A percentile compares a stretch with the other conserved stretches of the same genome.
Conservation (phyloP, 2,888 invertebrate species). For the Agrotis puta region DNA sequence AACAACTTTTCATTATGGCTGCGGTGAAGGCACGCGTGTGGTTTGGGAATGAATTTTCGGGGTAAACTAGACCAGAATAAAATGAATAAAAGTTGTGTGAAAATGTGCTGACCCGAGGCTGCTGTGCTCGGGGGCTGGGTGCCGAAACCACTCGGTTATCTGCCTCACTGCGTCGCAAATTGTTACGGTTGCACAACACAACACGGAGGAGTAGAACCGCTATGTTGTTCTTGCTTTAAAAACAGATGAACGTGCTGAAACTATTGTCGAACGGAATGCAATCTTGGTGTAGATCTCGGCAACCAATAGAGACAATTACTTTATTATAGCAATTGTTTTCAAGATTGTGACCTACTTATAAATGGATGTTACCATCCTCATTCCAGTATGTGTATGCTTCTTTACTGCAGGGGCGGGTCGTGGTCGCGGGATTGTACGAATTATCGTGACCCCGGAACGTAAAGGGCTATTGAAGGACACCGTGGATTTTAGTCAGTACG, state of each 20-base stretch:
- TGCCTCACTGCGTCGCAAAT: constrained; percentile 56
- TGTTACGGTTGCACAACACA: constrained; percentile 42
- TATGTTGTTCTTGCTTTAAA: not conserved
- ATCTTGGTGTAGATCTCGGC: constrained; percentile 3
- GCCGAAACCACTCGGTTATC: constrained; percentile 55
- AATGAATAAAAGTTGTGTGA: constrained; percentile 49
- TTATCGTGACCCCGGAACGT: too few relatives aligned
- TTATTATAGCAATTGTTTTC: constrained; percentile 8
- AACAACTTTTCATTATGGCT: constrained; percentile 18
- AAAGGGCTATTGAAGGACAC: too few relatives aligned
- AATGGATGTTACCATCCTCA: not conserved
- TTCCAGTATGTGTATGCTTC: not conserved
- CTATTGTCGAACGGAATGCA: constrained; percentile 3
- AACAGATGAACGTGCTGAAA: not conserved
- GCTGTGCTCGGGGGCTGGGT: constrained; percentile 19
- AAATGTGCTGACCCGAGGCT: constrained; percentile 41
- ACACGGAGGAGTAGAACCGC: constrained; percentile 29
- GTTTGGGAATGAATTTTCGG: constrained; percentile 28
- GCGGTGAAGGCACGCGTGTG: not conserved
- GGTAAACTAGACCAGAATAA: constrained; percentile 12
- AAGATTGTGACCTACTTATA: constrained; percentile 8
- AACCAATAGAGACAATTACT: not conserved
- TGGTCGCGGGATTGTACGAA: too few relatives aligned
- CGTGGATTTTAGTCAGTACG: too few relatives aligned
- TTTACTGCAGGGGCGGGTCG: too few relatives aligned